phyloP scores from a whole-genome alignment of 2,888 invertebrate genomes.

The Eurois occulta region DNA sequence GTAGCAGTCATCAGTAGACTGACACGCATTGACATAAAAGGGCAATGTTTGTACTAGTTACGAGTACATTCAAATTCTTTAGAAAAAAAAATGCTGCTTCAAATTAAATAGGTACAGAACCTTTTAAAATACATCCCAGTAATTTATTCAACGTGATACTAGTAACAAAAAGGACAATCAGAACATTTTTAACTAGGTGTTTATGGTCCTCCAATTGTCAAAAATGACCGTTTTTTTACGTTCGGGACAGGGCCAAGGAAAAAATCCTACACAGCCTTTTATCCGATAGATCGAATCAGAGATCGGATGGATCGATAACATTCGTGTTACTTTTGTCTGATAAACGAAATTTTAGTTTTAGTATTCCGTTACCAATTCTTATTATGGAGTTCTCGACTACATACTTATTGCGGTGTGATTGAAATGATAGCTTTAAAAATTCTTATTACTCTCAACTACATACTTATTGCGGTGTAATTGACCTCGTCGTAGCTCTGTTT shows the following conservation, averaged over 20 bases:
- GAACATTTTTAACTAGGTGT: constrained; percentile 74
- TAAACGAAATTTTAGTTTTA: constrained; percentile 45
- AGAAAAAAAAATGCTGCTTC: background rate
- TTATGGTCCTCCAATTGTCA: constrained; percentile 68
- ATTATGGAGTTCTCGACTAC: background rate
- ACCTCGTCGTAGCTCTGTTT: too few species aligned
- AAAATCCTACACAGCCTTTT: constrained; percentile 55
- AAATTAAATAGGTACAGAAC: constrained; percentile 19
- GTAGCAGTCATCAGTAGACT: background rate
- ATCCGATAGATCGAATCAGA: constrained; percentile 58
- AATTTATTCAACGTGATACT: constrained; percentile 29
- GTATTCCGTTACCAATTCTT: constrained; percentile 12
- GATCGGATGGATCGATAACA: constrained; percentile 63
- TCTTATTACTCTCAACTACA: too few species aligned
- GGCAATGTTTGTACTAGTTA: too few species aligned
- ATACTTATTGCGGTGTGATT: too few species aligned
- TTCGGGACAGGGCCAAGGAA: constrained; percentile 59
- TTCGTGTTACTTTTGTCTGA: constrained; percentile 52
- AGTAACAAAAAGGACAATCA: constrained; percentile 52
- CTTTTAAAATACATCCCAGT: background rate
- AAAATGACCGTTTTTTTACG: constrained; percentile 52
- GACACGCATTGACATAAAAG: background rate
- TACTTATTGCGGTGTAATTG: background rate
- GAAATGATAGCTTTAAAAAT: too few species aligned
- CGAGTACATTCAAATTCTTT: too few species aligned